These are phyloP conservation scores for Drosophila silvestris DNA, from an alignment of 2,888 invertebrate species.

Conservation along the genomic window DNA sequence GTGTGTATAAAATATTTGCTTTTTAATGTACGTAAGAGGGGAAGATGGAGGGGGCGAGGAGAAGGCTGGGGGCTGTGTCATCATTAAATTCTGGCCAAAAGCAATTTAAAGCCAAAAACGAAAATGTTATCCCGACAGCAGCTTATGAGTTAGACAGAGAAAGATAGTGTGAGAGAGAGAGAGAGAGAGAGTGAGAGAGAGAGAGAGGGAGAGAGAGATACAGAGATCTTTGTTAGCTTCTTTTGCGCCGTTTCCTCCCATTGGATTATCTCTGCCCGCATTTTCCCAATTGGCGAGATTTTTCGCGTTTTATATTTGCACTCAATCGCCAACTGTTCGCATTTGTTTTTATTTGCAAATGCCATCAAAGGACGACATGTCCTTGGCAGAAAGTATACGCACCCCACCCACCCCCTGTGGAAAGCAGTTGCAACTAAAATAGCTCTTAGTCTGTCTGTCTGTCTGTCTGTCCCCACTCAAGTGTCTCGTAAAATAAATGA, in stretches of 20 bases:
- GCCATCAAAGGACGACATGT: conserved; percentile 61
- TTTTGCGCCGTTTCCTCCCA: background rate
- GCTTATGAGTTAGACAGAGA: conserved; percentile 13
- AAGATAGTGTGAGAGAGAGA: background rate
- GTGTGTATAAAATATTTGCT: conserved; percentile 25
- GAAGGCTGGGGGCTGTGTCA: conserved; percentile 40
- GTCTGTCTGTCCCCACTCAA: background rate
- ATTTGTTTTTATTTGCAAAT: conserved; percentile 71
- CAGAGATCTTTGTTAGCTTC: background rate
- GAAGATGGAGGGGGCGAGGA: too few relatives aligned
- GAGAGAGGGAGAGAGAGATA: background rate
- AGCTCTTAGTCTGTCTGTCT: conserved; percentile 20
- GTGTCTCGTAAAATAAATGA: conserved; percentile 42
- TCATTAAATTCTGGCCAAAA: conserved; percentile 72
- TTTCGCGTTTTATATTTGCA: conserved; percentile 59
- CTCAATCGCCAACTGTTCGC: conserved; percentile 60
- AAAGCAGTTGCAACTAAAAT: conserved; percentile 31
- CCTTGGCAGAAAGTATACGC: conserved; percentile 14
- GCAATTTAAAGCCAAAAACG: conserved; percentile 65
- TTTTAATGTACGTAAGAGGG: conserved; percentile 25
- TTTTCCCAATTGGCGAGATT: conserved; percentile 62
- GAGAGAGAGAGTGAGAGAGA: background rate
- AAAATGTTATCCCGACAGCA: conserved; percentile 46
- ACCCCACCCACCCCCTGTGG: background rate
- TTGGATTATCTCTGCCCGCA: conserved; percentile 1